A percentile compares a stretch with the other conserved stretches of the same genome.
Conservation (phyloP, 1,140 invertebrate genomes). For the Drosophila burlai region DNA sequence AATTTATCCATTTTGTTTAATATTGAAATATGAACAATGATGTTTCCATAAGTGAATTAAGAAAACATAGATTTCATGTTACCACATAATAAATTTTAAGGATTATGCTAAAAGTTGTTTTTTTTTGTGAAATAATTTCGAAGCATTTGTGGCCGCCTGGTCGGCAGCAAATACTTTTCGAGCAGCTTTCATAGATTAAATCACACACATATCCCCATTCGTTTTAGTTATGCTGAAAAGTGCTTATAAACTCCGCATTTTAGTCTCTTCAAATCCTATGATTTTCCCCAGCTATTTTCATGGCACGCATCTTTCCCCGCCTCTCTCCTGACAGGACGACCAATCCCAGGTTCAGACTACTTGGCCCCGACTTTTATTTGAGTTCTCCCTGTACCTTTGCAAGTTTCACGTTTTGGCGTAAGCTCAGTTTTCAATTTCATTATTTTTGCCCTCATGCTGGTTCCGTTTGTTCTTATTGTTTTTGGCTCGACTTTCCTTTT, state of each 20-base stretch:
- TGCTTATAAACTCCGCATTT: slow-evolving; percentile 64
- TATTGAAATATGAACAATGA: too few species aligned
- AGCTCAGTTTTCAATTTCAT: slow-evolving; percentile 79
- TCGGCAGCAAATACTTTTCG: neutral
- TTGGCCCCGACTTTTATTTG: slow-evolving; percentile 60
- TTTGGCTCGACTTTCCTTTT: slow-evolving; percentile 46
- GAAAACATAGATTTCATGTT: too few species aligned
- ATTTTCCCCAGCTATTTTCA: slow-evolving; percentile 42
- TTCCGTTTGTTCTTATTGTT: slow-evolving; percentile 53
- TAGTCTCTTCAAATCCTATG: slow-evolving; percentile 32
- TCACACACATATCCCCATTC: slow-evolving; percentile 13
- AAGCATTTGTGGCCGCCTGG: neutral
- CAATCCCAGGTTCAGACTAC: slow-evolving; percentile 39
- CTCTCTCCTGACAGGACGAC: neutral
- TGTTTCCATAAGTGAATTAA: too few species aligned
- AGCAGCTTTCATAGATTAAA: neutral
- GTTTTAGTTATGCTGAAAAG: slow-evolving; percentile 66
- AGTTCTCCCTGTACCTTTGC: slow-evolving; percentile 43
- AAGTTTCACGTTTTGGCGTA: slow-evolving; percentile 37
- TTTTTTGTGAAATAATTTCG: too few species aligned
- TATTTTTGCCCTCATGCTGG: slow-evolving; percentile 70
- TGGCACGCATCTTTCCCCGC: slow-evolving; percentile 33
- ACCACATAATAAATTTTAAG: too few species aligned
- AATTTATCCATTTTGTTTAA: too few species aligned
- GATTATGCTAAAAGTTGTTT: too few species aligned